Conservation (phyloP, 2,797 vertebrate genomes). For the Hyperoplus immaculatus region DNA sequence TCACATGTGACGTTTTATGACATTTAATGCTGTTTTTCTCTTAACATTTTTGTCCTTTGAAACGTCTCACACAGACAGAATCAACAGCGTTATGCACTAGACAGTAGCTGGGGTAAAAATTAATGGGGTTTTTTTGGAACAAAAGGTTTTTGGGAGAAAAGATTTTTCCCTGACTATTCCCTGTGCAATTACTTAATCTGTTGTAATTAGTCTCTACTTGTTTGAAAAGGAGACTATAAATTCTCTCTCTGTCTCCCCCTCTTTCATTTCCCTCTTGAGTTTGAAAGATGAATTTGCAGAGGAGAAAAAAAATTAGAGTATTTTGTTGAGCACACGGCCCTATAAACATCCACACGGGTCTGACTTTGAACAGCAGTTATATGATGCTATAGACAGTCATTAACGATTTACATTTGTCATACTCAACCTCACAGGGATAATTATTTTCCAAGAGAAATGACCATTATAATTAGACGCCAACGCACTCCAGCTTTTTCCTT, state of each 20-base stretch:
- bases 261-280: slow-evolving; percentile 47
- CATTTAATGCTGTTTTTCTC: slow-evolving; percentile 49
- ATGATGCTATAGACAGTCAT: slow-evolving; percentile 28
- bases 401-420: slow-evolving; percentile 62
- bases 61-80: slow-evolving; percentile 44
- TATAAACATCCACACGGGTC: slow-evolving; percentile 53
- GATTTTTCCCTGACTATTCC: slow-evolving; percentile 69
- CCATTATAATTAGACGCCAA: slow-evolving; percentile 55
- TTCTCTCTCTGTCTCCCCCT: slow-evolving; percentile 47
- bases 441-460: slow-evolving; percentile 64
- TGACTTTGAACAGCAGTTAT: slow-evolving; percentile 52
- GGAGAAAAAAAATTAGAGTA: slow-evolving; percentile 51
- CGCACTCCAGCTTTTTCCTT: slow-evolving; percentile 36
- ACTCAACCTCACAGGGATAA: slow-evolving; percentile 53
- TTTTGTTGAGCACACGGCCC: slow-evolving; percentile 41
- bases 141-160: slow-evolving; percentile 65
- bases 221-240: slow-evolving; percentile 65
- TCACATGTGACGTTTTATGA: slow-evolving; percentile 11
- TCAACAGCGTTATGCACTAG: slow-evolving; percentile 30
- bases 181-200: slow-evolving; percentile 73
- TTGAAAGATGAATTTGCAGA: slow-evolving; percentile 54
- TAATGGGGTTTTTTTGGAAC: slow-evolving; percentile 66
- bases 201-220: slow-evolving; percentile 74
- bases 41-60: slow-evolving; percentile 61
- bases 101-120: slow-evolving; percentile 64